Evolutionary conservation across 2,888 invertebrate species (phyloP).

Genomic region (Mythimna ferrago): DNA sequence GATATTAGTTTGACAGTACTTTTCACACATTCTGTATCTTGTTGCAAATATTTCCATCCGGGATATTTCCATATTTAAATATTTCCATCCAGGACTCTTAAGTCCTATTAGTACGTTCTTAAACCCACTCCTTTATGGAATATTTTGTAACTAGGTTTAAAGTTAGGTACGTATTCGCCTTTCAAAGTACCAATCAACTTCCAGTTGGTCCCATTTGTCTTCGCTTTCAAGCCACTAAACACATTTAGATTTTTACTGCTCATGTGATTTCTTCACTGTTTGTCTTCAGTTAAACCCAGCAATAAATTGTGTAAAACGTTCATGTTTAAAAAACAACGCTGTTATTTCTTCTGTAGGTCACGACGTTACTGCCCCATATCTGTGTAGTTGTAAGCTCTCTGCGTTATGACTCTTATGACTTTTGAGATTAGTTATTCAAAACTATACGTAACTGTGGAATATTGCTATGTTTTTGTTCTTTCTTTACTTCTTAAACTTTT

Average conservation of each 20-base stretch:
- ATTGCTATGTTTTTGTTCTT: neutral
- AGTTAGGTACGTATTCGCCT: neutral
- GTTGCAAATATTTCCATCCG: neutral
- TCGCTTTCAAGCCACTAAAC: conserved; percentile 12
- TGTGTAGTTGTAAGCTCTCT: neutral
- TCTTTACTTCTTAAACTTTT: neutral
- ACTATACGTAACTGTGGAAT: neutral
- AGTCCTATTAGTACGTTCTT: neutral
- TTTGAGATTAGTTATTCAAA: neutral
- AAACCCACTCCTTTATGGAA: neutral
- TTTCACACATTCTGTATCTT: neutral
- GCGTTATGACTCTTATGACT: neutral
- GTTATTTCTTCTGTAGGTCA: conserved; percentile 16
- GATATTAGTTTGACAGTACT: conserved; percentile 7
- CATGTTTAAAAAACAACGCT: conserved; percentile 27
- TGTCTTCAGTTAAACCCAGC: conserved; percentile 35
- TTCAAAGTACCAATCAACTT: conserved; percentile 4
- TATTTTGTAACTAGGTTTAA: neutral
- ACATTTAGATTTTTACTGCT: conserved; percentile 36
- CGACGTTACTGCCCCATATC: conserved; percentile 12
- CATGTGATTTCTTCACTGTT: conserved; percentile 30
- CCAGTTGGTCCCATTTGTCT: conserved; percentile 20
- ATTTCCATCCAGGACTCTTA: neutral
- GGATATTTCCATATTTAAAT: neutral
- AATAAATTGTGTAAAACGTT: conserved; percentile 43